Evolutionary conservation across 2,888 invertebrate species (phyloP), one percentile per base, ranked within the genome.

Genomic region (Scrobipalpa atriplicella): DNA sequence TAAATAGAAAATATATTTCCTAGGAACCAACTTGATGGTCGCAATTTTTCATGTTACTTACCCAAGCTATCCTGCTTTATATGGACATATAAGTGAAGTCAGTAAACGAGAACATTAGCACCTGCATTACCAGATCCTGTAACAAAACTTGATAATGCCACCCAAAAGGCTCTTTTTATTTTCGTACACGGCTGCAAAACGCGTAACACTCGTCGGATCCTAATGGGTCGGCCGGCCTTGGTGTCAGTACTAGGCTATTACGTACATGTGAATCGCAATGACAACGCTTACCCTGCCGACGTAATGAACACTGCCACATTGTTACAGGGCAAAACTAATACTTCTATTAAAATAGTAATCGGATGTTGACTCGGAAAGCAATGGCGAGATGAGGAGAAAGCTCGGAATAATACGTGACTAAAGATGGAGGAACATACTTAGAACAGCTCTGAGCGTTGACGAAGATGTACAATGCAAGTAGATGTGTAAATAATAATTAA

Each of bases 251-350:
- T 38, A 18, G 21, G 52, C 36, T 18, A 51, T 51, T 52, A 64
- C 38, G 39, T 54, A 36, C 52, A 64, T 36, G 38, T 38, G 52
- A 66, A 68, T 70, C 70, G 69, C 67, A 65, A 67, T 68, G 73
- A 70, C 72, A 68, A 65, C 71, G 29, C 21, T 56, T 56, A 56
- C 54, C 21, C 54, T 13, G 13, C 19, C 13, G 54, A 29, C 10
- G 8, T 19, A 11, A 21, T 21, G 13, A 56, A 56, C 21, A 13
- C 19, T 13, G 21, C 13, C 54, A 29, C 47, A 13, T 1, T 56
- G 54, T 54, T 54, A 13, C 21, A 56, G 54, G 13, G 13, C 13
- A 21, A 29, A 56, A 11, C 54, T 56, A 56, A 56, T 21, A 56
- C 21, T 19, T 56, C 29, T 56, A 56, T 56, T 56, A 29, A 56